These are phyloP conservation scores for Macrotus californicus DNA, from an alignment of 2,113 vertebrate genomes.

Conservation along the genomic window DNA sequence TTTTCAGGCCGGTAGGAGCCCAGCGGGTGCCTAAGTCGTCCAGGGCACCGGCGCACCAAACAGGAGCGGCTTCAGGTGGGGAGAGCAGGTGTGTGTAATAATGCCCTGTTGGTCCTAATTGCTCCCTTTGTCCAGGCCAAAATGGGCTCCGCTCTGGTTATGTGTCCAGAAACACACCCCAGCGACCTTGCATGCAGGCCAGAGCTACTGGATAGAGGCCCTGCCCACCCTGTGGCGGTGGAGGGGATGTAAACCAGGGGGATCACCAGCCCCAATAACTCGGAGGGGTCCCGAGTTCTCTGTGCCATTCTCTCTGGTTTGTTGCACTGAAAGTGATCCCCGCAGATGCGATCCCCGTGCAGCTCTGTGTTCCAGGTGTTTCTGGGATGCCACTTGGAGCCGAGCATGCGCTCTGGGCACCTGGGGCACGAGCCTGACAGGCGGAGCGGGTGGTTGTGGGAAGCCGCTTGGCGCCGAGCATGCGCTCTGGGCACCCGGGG, in stretches of 20 bases:
- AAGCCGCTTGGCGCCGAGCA: not conserved
- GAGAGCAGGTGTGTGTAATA: not conserved
- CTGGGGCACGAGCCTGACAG: not conserved
- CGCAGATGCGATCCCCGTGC: rapidly evolving
- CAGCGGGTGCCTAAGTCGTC: not conserved
- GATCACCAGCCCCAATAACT: not conserved
- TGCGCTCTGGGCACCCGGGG: not conserved
- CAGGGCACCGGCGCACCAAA: not conserved
- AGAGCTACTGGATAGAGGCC: not conserved
- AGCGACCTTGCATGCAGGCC: not conserved
- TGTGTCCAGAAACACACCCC: too few relatives aligned
- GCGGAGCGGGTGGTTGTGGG: too few relatives aligned
- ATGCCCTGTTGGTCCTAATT: not conserved
- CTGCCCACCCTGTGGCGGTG: too few relatives aligned
- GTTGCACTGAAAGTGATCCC: not conserved
- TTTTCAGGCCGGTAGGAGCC: too few relatives aligned
- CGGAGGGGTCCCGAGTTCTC: not conserved
- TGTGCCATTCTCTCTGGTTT: not conserved
- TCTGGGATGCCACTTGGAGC: too few relatives aligned
- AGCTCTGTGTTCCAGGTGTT: not conserved
- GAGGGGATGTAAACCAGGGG: not conserved
- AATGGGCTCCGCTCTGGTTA: not conserved
- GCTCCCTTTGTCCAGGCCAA: not conserved
- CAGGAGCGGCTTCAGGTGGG: not conserved
- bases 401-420: too few relatives aligned